A percentile compares a stretch with the other conserved stretches of the same genome.
phyloP scores from a whole-genome alignment of 2,888 invertebrate species.

The Priocnemis perturbator region DNA sequence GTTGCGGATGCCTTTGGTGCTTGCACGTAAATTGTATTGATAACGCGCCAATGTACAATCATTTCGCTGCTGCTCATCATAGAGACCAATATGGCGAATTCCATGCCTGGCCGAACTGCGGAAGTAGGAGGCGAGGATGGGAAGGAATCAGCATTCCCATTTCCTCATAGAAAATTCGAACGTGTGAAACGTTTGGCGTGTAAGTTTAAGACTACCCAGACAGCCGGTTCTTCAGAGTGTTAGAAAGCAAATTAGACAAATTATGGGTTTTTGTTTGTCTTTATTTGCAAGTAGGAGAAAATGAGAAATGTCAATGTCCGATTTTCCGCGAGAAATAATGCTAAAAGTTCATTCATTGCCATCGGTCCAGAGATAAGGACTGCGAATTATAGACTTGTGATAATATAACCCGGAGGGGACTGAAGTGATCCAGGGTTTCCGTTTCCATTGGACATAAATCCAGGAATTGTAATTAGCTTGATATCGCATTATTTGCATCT shows the following conservation, averaged over 20 bases:
- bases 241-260: too few relatives aligned
- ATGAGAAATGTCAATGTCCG: conserved; percentile 26
- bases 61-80: conserved; percentile 20
- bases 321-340: conserved; percentile 47
- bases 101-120: conserved; percentile 27
- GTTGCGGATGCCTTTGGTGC: conserved; percentile 18
- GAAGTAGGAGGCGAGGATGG: conserved; percentile 24
- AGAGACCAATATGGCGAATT: conserved; percentile 20
- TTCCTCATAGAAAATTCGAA: conserved; percentile 29
- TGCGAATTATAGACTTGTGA: conserved; percentile 55
- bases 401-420: conserved; percentile 44
- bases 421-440: conserved; percentile 17
- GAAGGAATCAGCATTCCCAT: conserved; percentile 26
- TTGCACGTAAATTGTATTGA: conserved; percentile 45
- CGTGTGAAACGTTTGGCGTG: too few relatives aligned
- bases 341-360: conserved; percentile 57
- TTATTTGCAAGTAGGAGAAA: not conserved
- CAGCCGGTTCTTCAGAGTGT: too few relatives aligned
- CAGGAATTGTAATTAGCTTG: conserved; percentile 47
- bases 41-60: conserved; percentile 45
- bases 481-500: conserved; percentile 49
- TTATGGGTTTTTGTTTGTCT: not conserved
- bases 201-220: too few relatives aligned
- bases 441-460: conserved; percentile 44
- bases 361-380: conserved; percentile 46